Percentiles rank a stretch among this genome's conserved stretches.
These are phyloP conservation scores for Synergus gifuensis DNA, from an alignment of 2,888 invertebrate genomes.

Conservation along the genomic window DNA sequence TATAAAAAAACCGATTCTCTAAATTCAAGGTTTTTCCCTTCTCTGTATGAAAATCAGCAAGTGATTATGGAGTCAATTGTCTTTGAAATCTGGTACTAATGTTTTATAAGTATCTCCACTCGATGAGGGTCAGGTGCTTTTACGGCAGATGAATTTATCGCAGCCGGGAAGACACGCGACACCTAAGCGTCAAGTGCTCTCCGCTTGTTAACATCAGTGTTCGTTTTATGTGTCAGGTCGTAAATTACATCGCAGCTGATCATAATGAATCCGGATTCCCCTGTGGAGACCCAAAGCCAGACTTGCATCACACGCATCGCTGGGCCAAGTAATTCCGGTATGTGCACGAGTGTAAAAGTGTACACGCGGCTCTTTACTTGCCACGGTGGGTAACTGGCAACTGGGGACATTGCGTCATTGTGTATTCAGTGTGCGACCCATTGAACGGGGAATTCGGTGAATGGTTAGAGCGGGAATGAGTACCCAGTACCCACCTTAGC, in stretches of 20 bases:
- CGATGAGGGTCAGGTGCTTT: background rate
- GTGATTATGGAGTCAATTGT: background rate
- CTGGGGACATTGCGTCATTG: constrained; percentile 64
- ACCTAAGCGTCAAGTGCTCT: constrained; percentile 14
- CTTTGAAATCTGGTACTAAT: background rate
- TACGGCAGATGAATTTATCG: constrained; percentile 1
- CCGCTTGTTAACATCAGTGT: constrained; percentile 48
- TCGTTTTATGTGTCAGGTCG: constrained; percentile 52
- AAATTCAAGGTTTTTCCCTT: no score
- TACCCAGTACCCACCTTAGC: constrained; percentile 50
- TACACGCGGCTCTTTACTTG: constrained; percentile 48
- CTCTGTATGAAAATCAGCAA: no score
- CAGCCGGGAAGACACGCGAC: constrained; percentile 10
- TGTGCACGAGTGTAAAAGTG: constrained; percentile 46
- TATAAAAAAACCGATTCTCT: constrained; percentile 45
- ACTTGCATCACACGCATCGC: constrained; percentile 42
- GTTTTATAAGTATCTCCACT: background rate
- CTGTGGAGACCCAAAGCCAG: constrained; percentile 47
- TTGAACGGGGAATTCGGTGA: constrained; percentile 73
- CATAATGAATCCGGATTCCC: constrained; percentile 64
- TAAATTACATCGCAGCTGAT: constrained; percentile 63
- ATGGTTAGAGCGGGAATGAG: constrained; percentile 61
- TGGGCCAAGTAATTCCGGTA: constrained; percentile 36
- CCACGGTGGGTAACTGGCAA: constrained; percentile 27
- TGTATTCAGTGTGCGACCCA: constrained; percentile 69